Evolutionary conservation across 2,888 invertebrate species (phyloP).

Genomic region (Mactromeris polynyma): DNA sequence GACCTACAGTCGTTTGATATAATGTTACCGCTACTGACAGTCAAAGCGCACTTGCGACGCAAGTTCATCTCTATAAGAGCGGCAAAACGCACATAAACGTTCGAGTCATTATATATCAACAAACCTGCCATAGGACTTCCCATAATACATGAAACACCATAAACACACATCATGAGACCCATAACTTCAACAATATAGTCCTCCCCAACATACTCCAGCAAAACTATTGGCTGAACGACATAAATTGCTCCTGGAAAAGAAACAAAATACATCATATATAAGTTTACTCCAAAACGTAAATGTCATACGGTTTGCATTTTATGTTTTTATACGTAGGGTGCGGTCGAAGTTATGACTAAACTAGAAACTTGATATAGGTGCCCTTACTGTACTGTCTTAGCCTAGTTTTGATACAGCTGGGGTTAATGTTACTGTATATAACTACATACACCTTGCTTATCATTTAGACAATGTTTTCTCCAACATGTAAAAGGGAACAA

Average conservation of each 20-base stretch:
- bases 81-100: background rate
- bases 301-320: too few species aligned
- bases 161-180: constrained; percentile 48
- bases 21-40: background rate
- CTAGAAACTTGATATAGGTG: too few species aligned
- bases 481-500: too few species aligned
- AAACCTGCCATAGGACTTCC: constrained; percentile 57
- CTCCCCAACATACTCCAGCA: constrained; percentile 52
- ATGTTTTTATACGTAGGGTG: too few species aligned
- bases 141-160: constrained; percentile 44
- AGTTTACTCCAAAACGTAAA: too few species aligned
- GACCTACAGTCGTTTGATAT: background rate
- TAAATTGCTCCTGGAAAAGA: constrained; percentile 46
- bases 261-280: too few species aligned
- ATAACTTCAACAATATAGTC: constrained; percentile 48
- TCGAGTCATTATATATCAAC: background rate
- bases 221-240: constrained; percentile 42
- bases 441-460: too few species aligned
- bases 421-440: too few species aligned
- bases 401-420: too few species aligned
- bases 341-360: too few species aligned
- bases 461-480: too few species aligned
- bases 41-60: background rate
- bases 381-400: too few species aligned
- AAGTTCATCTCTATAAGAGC: background rate